Evolutionary conservation across 2,113 vertebrate species (phyloP).

Genomic region (Regulus satrapa): DNA sequence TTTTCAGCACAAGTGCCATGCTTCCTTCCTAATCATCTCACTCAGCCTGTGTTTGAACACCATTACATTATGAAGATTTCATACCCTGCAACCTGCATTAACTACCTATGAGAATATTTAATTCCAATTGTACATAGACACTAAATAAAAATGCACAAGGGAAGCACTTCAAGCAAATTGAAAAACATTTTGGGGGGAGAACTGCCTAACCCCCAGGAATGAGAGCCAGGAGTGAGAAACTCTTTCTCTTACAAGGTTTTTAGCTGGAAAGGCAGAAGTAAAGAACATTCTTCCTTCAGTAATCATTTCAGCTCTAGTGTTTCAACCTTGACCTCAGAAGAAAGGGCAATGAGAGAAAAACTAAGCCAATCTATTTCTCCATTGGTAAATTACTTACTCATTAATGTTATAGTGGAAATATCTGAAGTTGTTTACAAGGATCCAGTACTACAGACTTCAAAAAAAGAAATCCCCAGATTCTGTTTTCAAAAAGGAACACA

Average conservation of each 20-base stretch:
- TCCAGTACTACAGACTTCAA: background rate
- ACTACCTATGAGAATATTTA: background rate
- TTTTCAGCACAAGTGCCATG: background rate
- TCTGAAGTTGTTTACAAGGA: background rate
- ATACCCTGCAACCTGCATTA: background rate
- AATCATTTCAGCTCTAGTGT: background rate
- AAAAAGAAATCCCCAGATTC: background rate
- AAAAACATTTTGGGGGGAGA: background rate
- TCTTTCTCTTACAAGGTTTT: background rate
- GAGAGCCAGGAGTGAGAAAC: background rate
- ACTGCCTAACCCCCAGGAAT: background rate
- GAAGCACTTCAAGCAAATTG: background rate
- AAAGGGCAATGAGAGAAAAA: background rate
- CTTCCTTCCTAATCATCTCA: background rate
- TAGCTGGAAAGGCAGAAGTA: background rate
- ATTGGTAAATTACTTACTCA: background rate
- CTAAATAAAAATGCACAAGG: background rate
- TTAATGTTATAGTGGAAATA: background rate
- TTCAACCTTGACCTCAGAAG: background rate
- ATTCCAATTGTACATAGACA: background rate
- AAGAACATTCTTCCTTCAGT: background rate
- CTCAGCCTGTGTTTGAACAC: background rate
- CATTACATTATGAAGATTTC: background rate
- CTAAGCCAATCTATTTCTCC: background rate
- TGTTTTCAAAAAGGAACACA: background rate